Evolutionary conservation across 2,797 vertebrate species (phyloP), one percentile per base, ranked within the genome.

Genomic region (Dicrostonyx torquatus): DNA sequence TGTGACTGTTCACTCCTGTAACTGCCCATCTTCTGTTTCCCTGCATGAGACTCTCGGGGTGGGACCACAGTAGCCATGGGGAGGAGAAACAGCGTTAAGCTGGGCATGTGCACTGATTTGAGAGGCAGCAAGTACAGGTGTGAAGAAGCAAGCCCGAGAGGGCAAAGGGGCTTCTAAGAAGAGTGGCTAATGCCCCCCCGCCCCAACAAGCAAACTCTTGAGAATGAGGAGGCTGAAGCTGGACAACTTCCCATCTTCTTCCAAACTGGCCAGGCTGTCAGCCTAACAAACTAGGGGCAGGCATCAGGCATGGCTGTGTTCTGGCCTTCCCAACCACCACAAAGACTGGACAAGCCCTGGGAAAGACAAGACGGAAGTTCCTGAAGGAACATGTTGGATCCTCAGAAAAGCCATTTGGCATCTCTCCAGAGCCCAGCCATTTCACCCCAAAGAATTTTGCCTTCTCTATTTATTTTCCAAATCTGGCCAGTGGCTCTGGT

Each of bases 391-490:
- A 75, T 73, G 8, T 31, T 76, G 60, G n/a, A 58, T 29, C 89
- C 40, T 55, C 86, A 93, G 80, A 78, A 90, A 87, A 94, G 90
- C 92, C 29, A 72, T 94, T 53, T 68, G 72, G 45, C 8, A 31
- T 89, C 64, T 53, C 96, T 88, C 93, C 55, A 55, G 93, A 87
- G 78, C 91, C 90, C 80, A 90, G 80, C 73, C 94, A 76, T 91
- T 77, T 89, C 55, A 60, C 31, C 73, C 73, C 43, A 17, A 53
- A 66, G 66, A 43, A 15, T 66, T 24, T 79, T 79, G 80, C 84
- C 62, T 92, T 95, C 48, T 95, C 88, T 97, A 97, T 97, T 97
- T 97, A 75, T 97, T 94, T 92, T 90, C 95, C 82, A 77, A 68
- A 62, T 95, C 82, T 95, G 93, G 94, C 85, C 72, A 60, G 50